Evolutionary conservation across 2,113 vertebrate genomes (phyloP).

Genomic region (Arothron firmamentum): DNA sequence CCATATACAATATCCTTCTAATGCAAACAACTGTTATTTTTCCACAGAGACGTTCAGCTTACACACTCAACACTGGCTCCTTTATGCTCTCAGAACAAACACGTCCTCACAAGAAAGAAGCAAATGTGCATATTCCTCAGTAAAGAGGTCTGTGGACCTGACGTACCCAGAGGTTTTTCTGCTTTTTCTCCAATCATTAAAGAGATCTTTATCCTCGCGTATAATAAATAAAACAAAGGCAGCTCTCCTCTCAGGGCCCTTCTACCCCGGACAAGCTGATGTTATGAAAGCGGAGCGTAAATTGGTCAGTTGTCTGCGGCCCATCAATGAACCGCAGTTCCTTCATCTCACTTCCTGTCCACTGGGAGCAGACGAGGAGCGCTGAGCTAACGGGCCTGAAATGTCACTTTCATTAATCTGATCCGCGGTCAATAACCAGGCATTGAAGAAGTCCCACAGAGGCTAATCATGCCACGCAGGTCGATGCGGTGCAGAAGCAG

Average conservation of each 20-base stretch:
- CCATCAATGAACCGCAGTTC: slow-evolving; percentile 37
- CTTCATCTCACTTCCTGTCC: slow-evolving; percentile 2
- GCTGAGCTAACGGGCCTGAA: slow-evolving; percentile 27
- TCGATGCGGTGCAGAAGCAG: slow-evolving; percentile 2
- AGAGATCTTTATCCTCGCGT: no score
- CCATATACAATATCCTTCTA: no score
- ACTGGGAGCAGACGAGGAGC: slow-evolving; percentile 13
- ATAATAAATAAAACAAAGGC: neutral
- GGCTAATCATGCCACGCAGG: slow-evolving; percentile 46
- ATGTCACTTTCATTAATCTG: slow-evolving; percentile 57
- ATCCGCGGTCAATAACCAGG: slow-evolving; percentile 49
- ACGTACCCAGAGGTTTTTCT: no score
- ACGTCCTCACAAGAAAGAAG: no score
- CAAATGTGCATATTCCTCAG: no score
- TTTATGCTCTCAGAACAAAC: no score
- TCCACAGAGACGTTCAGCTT: no score
- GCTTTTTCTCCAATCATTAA: no score
- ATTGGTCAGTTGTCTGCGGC: slow-evolving; percentile 30
- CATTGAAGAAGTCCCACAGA: slow-evolving; percentile 48
- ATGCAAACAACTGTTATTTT: no score
- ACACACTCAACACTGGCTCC: no score
- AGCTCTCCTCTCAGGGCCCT: neutral
- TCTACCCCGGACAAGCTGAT: neutral
- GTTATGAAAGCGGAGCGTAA: slow-evolving; percentile 14
- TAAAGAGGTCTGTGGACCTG: no score